phyloP scores from a whole-genome alignment of 2,797 vertebrate genomes.

The Gymnodraco acuticeps region DNA sequence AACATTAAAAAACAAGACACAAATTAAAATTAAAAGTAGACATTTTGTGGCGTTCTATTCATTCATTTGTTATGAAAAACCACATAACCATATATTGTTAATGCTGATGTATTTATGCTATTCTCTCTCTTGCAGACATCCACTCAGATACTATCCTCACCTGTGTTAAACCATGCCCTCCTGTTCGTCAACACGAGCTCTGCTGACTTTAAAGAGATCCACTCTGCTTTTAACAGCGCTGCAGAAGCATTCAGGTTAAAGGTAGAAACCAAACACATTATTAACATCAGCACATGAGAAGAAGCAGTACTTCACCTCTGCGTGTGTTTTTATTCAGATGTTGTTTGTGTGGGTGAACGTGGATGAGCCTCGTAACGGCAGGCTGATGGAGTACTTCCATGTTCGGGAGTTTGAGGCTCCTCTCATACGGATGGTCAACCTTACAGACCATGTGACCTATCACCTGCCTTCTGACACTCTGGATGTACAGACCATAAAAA shows the following conservation, averaged over 20 bases:
- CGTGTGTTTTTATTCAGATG: slow-evolving; percentile 78
- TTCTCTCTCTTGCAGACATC: slow-evolving; percentile 82
- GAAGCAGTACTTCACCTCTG: not conserved
- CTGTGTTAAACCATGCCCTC: slow-evolving; percentile 89
- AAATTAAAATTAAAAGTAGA: not conserved
- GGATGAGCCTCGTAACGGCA: slow-evolving; percentile 87
- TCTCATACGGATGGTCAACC: slow-evolving; percentile 89
- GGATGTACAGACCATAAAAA: slow-evolving; percentile 78
- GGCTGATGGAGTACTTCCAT: slow-evolving; percentile 90
- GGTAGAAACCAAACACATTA: slow-evolving; percentile 74
- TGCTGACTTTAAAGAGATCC: slow-evolving; percentile 71
- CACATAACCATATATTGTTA: not conserved
- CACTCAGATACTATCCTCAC: slow-evolving; percentile 88
- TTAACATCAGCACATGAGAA: not conserved
- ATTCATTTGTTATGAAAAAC: not conserved
- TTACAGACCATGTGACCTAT: slow-evolving; percentile 88
- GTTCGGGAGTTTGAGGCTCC: slow-evolving; percentile 86
- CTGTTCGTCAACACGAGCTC: slow-evolving; percentile 89
- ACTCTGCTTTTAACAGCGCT: slow-evolving; percentile 81
- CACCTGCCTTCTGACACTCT: slow-evolving; percentile 90
- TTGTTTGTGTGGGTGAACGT: slow-evolving; percentile 90
- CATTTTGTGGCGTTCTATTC: not conserved
- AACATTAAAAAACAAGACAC: not conserved
- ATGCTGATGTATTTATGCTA: not conserved
- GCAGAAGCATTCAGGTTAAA: slow-evolving; percentile 88